phyloP scores from a whole-genome alignment of 2,797 vertebrate genomes.

The Microtus agrestis region DNA sequence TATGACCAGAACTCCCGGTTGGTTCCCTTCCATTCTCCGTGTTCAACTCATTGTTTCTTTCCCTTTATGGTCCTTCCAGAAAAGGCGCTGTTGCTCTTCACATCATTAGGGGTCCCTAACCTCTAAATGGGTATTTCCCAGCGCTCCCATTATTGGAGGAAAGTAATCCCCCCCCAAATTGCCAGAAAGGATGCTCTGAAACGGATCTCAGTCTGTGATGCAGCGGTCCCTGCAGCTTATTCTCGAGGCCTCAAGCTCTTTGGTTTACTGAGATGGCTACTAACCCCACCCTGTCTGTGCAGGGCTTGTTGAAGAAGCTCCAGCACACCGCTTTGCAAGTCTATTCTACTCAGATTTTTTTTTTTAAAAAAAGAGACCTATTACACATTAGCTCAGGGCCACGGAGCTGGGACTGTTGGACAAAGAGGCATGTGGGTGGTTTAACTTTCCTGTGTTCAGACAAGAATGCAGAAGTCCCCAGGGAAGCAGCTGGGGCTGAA shows the following conservation, averaged over 20 bases:
- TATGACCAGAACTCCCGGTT: not conserved
- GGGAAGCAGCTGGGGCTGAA: not conserved
- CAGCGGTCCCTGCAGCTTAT: not conserved
- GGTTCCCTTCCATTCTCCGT: not conserved
- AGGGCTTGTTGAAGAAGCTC: not conserved
- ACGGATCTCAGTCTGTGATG: not conserved
- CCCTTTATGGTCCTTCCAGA: not conserved
- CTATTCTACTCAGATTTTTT: not conserved
- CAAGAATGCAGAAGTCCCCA: not conserved
- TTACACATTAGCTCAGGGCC: not conserved
- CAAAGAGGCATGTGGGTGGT: not conserved
- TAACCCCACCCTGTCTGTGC: not conserved
- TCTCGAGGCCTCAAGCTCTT: fast-evolving
- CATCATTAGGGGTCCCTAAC: not conserved
- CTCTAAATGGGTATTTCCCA: not conserved
- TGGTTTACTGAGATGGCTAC: too few relatives aligned
- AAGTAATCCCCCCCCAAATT: not conserved
- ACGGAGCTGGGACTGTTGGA: not conserved
- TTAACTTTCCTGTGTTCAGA: not conserved
- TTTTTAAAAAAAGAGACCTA: not conserved
- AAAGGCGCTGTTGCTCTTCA: fast-evolving
- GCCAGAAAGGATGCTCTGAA: not conserved
- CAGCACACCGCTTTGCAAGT: not conserved
- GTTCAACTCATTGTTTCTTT: not conserved
- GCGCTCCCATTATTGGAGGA: not conserved